Evolutionary conservation across 2,797 vertebrate genomes (phyloP).

Genomic region (Taeniopygia guttata): DNA sequence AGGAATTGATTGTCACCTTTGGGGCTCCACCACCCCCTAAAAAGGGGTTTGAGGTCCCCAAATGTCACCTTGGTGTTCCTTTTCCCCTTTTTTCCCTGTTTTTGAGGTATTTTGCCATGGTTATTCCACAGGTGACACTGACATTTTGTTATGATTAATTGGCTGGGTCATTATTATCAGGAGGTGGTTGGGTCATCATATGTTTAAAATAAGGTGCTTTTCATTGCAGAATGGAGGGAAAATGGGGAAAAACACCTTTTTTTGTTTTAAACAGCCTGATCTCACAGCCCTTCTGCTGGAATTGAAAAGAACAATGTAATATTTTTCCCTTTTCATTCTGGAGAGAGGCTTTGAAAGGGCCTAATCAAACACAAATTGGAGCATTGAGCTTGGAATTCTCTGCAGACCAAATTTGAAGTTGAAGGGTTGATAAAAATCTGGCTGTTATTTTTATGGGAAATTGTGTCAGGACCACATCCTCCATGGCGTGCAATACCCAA

Average conservation of each 20-base stretch:
- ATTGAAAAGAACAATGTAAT: background rate
- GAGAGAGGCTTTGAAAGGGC: slow-evolving; percentile 27
- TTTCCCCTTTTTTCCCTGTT: background rate
- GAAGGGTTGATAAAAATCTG: background rate
- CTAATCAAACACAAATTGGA: slow-evolving; percentile 12
- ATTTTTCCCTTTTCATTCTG: background rate
- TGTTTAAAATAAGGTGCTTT: background rate
- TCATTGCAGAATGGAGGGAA: background rate
- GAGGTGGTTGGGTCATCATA: background rate
- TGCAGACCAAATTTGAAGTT: background rate
- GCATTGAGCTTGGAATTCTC: background rate
- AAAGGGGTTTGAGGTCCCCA: background rate
- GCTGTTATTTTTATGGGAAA: background rate
- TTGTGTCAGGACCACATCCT: background rate
- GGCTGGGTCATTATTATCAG: background rate
- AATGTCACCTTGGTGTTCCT: background rate
- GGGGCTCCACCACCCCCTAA: too few relatives aligned
- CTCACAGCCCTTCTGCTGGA: background rate
- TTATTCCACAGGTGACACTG: background rate
- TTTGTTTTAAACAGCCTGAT: slow-evolving; percentile 16
- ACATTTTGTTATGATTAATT: background rate
- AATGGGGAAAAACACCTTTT: background rate
- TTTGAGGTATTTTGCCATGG: background rate
- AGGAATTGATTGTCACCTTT: background rate
- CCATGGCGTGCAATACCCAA: accelerated